Base-by-base conservation (phyloP, 2,797 vertebrate species). In the Emys orbicularis region DNA sequence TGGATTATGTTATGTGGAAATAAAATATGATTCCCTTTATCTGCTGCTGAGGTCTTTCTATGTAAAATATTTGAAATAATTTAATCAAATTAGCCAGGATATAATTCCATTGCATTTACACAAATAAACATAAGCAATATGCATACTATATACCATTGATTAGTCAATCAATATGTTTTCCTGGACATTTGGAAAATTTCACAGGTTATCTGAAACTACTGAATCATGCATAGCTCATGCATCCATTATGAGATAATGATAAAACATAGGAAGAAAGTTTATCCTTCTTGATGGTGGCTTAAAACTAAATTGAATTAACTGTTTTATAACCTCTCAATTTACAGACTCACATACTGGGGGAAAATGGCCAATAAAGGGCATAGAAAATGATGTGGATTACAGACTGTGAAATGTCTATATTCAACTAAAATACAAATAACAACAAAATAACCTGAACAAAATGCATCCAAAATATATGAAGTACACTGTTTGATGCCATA, bases 141-240 rank as follows among this genome's bases (percentile, higher is more conserved):
- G 16, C n/a, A 44, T 23, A 85, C 74, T 89, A 59, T 82, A 54
- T 18, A 81, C 74, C 25, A 82, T 8, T 90, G 90, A 86, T 72
- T 94, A 83, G 44, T 37, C 47, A 94, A 57, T 7, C 2, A 25
- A 3, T 50, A 29, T 15, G 18, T 18, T 41, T 53, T 90, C 90
- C 91, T 79, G n/a, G 11, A 56, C 34, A 68, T 92, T 94, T 89
- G 79, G 80, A 91, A 96, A 92, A 89, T 84, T 90, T 65, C 41
- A 52, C 84, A 95, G 82, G 92, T 97, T 93, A 95, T 89, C n/a
- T 79, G 61, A 92, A 72, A 84, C 92, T 91, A 34, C 61, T 65
- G 29, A 59, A 12, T 29, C 12, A 59, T 59, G 29, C 83, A 92
- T 87, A 90, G 5, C 61, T 94, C 80, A 88, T 37, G 25, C 19